These are phyloP conservation scores for Cyrtorhinus lividipennis DNA, from an alignment of 1,140 invertebrate species.

Conservation along the genomic window DNA sequence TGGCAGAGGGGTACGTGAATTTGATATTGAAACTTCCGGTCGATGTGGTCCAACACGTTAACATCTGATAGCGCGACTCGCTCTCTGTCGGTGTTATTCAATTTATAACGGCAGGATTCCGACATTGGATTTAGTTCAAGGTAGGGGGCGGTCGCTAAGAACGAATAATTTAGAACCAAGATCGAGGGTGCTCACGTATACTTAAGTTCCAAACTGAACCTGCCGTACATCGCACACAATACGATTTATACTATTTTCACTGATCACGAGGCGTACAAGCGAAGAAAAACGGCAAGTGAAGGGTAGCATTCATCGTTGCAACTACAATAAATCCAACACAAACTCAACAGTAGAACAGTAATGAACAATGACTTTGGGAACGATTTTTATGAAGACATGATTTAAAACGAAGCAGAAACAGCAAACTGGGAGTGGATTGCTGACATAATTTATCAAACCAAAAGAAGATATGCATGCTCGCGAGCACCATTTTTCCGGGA, in stretches of 20 bases:
- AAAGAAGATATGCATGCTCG: no score
- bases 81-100: neutral
- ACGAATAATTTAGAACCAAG: no score
- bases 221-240: no score
- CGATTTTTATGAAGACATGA: neutral
- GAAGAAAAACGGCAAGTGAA: no score
- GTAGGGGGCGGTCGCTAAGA: neutral
- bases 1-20: neutral
- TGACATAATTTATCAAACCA: no score
- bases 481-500: no score
- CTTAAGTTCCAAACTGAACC: no score
- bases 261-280: no score
- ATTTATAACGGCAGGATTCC: neutral
- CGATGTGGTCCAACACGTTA: neutral
- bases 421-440: no score
- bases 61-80: neutral
- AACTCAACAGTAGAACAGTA: neutral
- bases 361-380: neutral
- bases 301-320: neutral
- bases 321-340: neutral
- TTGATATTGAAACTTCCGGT: neutral
- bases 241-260: no score
- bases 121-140: neutral
- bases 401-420: no score
- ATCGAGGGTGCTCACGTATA: no score